phyloP scores from a whole-genome alignment of 2,797 vertebrate genomes.

The Falco rusticolus region DNA sequence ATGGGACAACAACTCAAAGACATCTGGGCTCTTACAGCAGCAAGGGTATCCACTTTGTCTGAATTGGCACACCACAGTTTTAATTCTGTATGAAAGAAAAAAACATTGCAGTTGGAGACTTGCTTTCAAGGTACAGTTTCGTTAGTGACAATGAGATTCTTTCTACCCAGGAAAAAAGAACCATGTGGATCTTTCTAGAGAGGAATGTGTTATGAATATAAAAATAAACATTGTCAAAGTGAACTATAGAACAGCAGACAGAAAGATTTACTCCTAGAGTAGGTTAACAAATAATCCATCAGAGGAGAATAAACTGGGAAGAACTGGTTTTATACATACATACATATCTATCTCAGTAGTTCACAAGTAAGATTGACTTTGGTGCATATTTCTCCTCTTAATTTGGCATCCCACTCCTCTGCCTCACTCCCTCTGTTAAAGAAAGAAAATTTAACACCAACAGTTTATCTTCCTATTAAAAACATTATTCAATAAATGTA shows the following conservation, averaged over 20 bases:
- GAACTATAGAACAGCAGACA: background rate
- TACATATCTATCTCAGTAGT: background rate
- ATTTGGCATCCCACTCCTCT: background rate
- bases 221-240: background rate
- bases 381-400: background rate
- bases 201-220: background rate
- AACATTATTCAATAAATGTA: background rate
- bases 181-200: background rate
- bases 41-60: background rate
- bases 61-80: background rate
- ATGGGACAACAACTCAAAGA: background rate
- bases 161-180: background rate
- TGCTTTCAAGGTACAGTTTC: background rate
- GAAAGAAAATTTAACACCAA: background rate
- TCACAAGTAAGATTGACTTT: background rate
- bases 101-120: accelerated
- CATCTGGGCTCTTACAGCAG: background rate
- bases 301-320: background rate
- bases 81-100: background rate
- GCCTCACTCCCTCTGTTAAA: background rate
- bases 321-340: background rate
- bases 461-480: background rate
- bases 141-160: background rate
- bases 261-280: background rate
- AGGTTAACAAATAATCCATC: background rate